A percentile compares a stretch with the other conserved stretches of the same genome.
These are phyloP conservation scores for Pteruthius melanotis DNA, from an alignment of 2,113 vertebrate species.

Conservation along the genomic window DNA sequence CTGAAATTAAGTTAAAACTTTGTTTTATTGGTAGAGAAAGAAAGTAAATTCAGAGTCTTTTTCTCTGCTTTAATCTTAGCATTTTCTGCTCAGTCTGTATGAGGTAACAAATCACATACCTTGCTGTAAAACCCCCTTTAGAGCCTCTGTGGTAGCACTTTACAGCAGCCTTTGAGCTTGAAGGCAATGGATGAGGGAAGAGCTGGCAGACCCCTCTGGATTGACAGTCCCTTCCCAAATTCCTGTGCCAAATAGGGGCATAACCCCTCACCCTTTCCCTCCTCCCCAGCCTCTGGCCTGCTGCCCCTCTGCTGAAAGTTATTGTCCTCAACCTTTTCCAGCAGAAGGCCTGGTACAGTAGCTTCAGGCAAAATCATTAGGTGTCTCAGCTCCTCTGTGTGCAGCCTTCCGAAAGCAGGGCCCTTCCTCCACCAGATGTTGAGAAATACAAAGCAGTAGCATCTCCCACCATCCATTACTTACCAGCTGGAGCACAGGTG, in stretches of 20 bases:
- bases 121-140: background rate
- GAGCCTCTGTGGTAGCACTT: background rate
- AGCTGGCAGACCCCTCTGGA: accelerated
- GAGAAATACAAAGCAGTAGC: background rate
- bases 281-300: background rate
- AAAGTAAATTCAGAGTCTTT: background rate
- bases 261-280: background rate
- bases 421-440: background rate
- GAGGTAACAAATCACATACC: background rate
- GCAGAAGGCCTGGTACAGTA: background rate
- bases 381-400: background rate
- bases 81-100: background rate
- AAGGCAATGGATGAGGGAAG: background rate
- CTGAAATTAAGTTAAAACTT: constrained; percentile 17
- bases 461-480: background rate
- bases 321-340: background rate
- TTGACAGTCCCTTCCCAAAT: accelerated
- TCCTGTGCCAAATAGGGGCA: background rate
- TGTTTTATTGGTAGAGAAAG: background rate
- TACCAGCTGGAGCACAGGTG: background rate
- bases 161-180: background rate
- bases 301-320: background rate
- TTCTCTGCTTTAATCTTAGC: background rate
- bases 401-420: background rate
- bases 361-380: background rate